Evolutionary conservation across 2,888 invertebrate species (phyloP).

Genomic region (Parnassius mnemosyne): DNA sequence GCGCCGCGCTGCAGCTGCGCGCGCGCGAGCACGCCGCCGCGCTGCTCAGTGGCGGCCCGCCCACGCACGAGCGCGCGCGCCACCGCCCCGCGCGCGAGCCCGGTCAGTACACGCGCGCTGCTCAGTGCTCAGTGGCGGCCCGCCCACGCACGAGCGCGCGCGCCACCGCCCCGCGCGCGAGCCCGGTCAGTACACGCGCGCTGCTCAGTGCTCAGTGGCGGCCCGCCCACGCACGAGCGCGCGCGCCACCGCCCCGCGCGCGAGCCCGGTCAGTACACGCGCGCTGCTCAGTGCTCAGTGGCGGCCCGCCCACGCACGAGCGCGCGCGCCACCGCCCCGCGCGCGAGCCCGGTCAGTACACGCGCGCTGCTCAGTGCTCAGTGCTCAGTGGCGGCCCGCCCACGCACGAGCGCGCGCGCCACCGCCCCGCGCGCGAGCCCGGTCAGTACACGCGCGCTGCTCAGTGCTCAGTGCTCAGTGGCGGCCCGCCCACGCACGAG

Average conservation of each 20-base stretch:
- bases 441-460: conserved; percentile 33
- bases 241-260: too few relatives aligned
- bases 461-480: too few relatives aligned
- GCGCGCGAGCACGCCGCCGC: conserved; percentile 91
- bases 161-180: too few relatives aligned
- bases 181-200: too few relatives aligned
- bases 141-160: too few relatives aligned
- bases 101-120: conserved; percentile 33
- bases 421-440: conserved; percentile 42
- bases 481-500: neutral
- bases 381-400: conserved; percentile 34
- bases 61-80: conserved; percentile 25
- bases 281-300: too few relatives aligned
- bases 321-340: conserved; percentile 89
- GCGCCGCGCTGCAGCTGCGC: conserved; percentile 87
- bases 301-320: too few relatives aligned
- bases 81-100: conserved; percentile 41
- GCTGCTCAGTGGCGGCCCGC: conserved; percentile 84
- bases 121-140: too few relatives aligned
- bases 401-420: conserved; percentile 20
- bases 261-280: too few relatives aligned
- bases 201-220: too few relatives aligned
- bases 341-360: conserved; percentile 75
- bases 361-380: conserved; percentile 87
- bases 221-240: too few relatives aligned